Evolutionary conservation across 2,113 vertebrate genomes (phyloP).

Genomic region (Coracopsis vasa): DNA sequence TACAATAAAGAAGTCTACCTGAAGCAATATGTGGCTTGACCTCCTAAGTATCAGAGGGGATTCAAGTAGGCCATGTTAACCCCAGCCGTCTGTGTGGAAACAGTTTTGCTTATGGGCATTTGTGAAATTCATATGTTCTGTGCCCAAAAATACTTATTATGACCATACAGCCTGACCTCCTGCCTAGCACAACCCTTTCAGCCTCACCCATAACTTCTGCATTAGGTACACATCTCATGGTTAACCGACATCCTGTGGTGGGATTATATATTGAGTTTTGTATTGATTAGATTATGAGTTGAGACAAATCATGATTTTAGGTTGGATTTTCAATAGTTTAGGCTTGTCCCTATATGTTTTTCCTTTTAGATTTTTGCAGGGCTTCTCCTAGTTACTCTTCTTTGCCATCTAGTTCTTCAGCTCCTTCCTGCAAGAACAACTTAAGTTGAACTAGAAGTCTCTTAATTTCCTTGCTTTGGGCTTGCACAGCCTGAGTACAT

Average conservation of each 20-base stretch:
- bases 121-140: neutral
- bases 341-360: neutral
- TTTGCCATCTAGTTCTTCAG: neutral
- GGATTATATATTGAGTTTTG: neutral
- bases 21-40: neutral
- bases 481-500: neutral
- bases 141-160: neutral
- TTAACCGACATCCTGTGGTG: neutral
- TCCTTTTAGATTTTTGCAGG: neutral
- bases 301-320: neutral
- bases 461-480: neutral
- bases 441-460: neutral
- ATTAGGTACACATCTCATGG: neutral
- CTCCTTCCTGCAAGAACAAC: neutral
- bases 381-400: neutral
- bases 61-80: neutral
- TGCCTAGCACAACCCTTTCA: neutral
- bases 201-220: neutral
- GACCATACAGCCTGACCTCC: neutral
- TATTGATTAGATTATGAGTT: constrained; percentile 2
- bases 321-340: neutral
- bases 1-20: neutral
- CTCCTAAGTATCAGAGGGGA: neutral
- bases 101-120: neutral
- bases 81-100: neutral